Base-by-base conservation (phyloP, 2,797 vertebrate species). In the Gobionotothen gibberifrons region DNA sequence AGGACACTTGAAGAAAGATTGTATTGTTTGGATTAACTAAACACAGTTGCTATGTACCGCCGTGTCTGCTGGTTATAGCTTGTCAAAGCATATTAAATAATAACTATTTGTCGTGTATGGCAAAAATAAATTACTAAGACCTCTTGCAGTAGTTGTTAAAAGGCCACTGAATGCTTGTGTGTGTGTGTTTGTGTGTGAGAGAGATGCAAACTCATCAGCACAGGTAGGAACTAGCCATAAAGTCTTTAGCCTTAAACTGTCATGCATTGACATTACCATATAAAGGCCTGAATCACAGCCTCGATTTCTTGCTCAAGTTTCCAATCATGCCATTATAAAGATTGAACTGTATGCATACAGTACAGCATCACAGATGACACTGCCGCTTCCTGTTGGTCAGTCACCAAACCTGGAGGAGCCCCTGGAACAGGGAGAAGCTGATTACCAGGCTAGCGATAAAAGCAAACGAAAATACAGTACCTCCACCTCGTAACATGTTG, bases 1-100 rank as follows among this genome's bases (percentile, higher is more conserved):
- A 95, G 95, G 95, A 94, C 95, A 95, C 95, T 95, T 95, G 90
- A 92, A 94, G 89, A 90, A 94, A 84, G 91, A 93, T 93, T 91
- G 92, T 91, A 90, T 92, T 79, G 84, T 91, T 92, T 92, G 90
- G 87, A 87, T 84, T 71, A 90, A 91, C 82, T 87, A 65, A 92
- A 90, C 69, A 82, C 86, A 87, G 82, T 89, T 87, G 84, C 85
- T 88, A 88, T 93, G 86, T 83, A 89, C 83, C 79, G 68, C 87
- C 72, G 87, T 86, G 87, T 90, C 83, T 88, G 89, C 85, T 93
- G 89, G 86, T 91, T 89, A 86, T 78, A 88, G 82, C 91, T 81
- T 78, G 57, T 81, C 76, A 89, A 90, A 91, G 87, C 84, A 86
- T 87, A 86, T 46, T 81, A 91, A 91, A 85, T 67, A 80, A 91